Evolutionary conservation across 53 echinoderm and acorn worm genomes (phyloP), one percentile per base, ranked within the genome.

Genomic region (Glandiceps talaboti): DNA sequence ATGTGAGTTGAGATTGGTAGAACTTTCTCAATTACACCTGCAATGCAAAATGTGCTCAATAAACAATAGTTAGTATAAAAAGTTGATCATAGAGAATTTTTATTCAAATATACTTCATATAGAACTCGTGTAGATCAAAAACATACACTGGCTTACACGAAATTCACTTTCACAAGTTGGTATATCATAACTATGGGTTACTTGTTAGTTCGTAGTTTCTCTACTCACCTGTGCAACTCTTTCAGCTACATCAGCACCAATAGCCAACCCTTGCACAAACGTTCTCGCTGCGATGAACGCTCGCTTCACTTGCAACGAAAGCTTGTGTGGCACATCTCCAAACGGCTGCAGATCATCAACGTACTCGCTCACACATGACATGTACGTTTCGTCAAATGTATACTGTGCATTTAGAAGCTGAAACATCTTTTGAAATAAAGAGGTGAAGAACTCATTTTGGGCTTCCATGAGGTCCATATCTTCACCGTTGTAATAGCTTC

Each of bases 351-450:
- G 83, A 14, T 89, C 86, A 29, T 82, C 85, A 85, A 87, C 84
- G 74, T 89, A 84, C 73, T 88, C 82, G 1, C 79, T 79, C 27
- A 94, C 82, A 78, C 96, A 96, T 1, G 73, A 83, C 93, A 90
- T 90, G 80, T 92, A 96, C 0, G 79, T 84, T 30, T 90, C 91
- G 0, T 82, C 77, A 85, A 92, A 93, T 32, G 45, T 75, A 77
- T 89, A 94, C 27, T 87, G 82, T 25, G 90, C 78, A 81, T 93
- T 89, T 33, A 96, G 85, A 14, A 96, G 84, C 74, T 72, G 77
- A 75, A 90, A 96, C 91, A 96, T 96, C 81, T 86, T 84, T 79
- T 91, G 93, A 73, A 96, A 91, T 33, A 96, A 84, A 33, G 79
- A 77, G 29, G 77, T 83, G 80, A 96, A 96, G 83, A 96, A 96